Percentiles rank a stretch among this genome's conserved stretches.
These are phyloP conservation scores for Coelopa frigida DNA, from an alignment of 1,140 invertebrate genomes.

Conservation along the genomic window DNA sequence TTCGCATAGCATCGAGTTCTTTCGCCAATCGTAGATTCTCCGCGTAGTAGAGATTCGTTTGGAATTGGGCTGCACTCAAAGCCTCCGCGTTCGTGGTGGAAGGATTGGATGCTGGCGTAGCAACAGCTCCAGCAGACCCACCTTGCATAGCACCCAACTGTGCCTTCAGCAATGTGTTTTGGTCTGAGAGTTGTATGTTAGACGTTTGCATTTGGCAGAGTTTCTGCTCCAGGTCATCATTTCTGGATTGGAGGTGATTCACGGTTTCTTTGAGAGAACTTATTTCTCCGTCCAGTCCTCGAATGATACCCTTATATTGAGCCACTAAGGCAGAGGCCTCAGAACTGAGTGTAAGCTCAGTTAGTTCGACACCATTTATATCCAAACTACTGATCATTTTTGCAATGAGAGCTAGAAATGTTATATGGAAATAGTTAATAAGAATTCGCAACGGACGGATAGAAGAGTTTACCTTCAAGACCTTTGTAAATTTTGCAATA, in stretches of 20 bases:
- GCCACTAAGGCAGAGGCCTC: constrained; percentile 56
- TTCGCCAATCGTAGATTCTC: constrained; percentile 42
- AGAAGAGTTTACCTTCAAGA: constrained; percentile 52
- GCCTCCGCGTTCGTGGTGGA: constrained; percentile 18
- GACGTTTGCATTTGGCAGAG: constrained; percentile 55
- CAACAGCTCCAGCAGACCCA: background rate
- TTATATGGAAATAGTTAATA: background rate
- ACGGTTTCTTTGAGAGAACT: constrained; percentile 54
- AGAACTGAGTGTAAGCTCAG: constrained; percentile 47
- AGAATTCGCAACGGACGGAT: too few species aligned
- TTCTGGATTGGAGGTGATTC: constrained; percentile 50
- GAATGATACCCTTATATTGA: constrained; percentile 84
- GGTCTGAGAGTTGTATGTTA: constrained; percentile 73
- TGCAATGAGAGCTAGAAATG: constrained; percentile 32
- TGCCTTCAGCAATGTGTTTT: constrained; percentile 80
- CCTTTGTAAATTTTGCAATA: constrained; percentile 85
- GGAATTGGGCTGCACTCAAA: constrained; percentile 30
- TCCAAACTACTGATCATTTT: constrained; percentile 38
- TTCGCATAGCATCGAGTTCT: constrained; percentile 38
- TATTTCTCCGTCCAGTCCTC: constrained; percentile 74
- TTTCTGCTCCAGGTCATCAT: constrained; percentile 53
- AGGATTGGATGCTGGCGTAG: background rate
- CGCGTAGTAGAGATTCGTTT: constrained; percentile 37
- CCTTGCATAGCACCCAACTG: constrained; percentile 46
- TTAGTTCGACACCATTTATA: constrained; percentile 46